phyloP scores from a whole-genome alignment of 2,888 invertebrate genomes.

The Drosophila greeni region DNA sequence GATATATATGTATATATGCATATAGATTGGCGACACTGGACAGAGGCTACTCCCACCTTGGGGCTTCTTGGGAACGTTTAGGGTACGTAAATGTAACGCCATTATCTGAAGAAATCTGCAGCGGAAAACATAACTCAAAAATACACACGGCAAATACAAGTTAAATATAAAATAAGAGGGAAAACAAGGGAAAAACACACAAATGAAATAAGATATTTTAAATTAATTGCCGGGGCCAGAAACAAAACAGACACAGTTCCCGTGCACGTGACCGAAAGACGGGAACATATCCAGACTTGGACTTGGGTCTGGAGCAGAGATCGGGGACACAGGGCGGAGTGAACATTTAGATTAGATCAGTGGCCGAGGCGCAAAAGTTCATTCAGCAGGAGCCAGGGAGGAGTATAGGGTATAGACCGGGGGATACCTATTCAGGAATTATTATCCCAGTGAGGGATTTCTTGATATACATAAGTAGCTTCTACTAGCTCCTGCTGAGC shows the following conservation, averaged over 20 bases:
- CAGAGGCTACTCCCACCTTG: conserved; percentile 16
- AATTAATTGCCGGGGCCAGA: conserved; percentile 64
- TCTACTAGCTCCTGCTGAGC: too few relatives aligned
- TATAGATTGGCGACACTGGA: conserved; percentile 6
- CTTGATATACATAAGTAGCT: too few relatives aligned
- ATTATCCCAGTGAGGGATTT: too few relatives aligned
- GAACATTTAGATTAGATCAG: conserved; percentile 69
- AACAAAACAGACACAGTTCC: conserved; percentile 43
- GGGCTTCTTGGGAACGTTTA: conserved; percentile 47
- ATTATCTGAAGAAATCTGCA: conserved; percentile 68
- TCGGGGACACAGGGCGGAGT: conserved; percentile 27
- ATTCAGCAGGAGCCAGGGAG: conserved; percentile 44
- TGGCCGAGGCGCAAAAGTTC: conserved; percentile 58
- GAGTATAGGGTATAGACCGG: background rate
- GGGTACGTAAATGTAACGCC: conserved; percentile 68
- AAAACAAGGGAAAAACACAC: conserved; percentile 46
- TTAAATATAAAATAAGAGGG: conserved; percentile 40
- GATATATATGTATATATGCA: background rate
- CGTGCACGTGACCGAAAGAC: conserved; percentile 61
- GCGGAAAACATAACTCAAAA: conserved; percentile 76
- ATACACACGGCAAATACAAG: conserved; percentile 46
- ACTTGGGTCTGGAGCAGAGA: conserved; percentile 19
- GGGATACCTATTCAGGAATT: conserved; percentile 16
- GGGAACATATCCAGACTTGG: conserved; percentile 18
- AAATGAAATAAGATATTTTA: conserved; percentile 74